A percentile compares a stretch with the other conserved stretches of the same genome.
Conservation (phyloP, 1,140 invertebrate species). For the Eubasilissa regina region DNA sequence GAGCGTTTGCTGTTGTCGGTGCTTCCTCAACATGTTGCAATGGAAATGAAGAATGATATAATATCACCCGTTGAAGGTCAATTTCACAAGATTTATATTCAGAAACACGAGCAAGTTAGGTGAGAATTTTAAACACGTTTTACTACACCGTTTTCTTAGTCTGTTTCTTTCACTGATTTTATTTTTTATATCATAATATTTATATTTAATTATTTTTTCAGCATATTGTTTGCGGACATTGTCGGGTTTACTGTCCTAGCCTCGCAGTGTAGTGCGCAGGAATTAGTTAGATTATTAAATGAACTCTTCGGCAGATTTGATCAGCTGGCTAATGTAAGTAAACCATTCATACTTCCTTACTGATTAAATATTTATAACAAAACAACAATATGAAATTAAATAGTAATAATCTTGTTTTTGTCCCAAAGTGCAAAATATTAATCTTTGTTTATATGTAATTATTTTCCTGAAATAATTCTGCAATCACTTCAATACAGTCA, state of each 20-base stretch:
- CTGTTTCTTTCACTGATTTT: not conserved
- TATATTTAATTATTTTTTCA: constrained; percentile 67
- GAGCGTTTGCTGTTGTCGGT: constrained; percentile 92
- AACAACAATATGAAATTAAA: too few species aligned
- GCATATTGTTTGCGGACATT: constrained; percentile 96
- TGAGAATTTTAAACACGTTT: constrained; percentile 62
- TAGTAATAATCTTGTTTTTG: too few species aligned
- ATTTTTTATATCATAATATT: not conserved
- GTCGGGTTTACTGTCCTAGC: constrained; percentile 95
- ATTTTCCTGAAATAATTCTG: too few species aligned
- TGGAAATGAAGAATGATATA: constrained; percentile 97
- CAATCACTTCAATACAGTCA: too few species aligned
- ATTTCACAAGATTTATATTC: constrained; percentile 97
- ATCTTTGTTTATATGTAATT: too few species aligned
- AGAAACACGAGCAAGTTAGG: constrained; percentile 95
- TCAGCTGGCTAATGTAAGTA: constrained; percentile 84
- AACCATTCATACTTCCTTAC: not conserved
- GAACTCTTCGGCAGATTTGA: constrained; percentile 96
- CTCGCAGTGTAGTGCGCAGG: constrained; percentile 86
- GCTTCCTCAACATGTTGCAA: constrained; percentile 93
- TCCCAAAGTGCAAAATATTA: too few species aligned
- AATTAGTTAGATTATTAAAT: constrained; percentile 88
- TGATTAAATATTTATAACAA: too few species aligned
- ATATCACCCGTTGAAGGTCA: constrained; percentile 91
- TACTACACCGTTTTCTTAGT: not conserved